Evolutionary conservation across 2,888 invertebrate genomes (phyloP), one percentile per base, ranked within the genome.

Genomic region (Andrena bicolor): DNA sequence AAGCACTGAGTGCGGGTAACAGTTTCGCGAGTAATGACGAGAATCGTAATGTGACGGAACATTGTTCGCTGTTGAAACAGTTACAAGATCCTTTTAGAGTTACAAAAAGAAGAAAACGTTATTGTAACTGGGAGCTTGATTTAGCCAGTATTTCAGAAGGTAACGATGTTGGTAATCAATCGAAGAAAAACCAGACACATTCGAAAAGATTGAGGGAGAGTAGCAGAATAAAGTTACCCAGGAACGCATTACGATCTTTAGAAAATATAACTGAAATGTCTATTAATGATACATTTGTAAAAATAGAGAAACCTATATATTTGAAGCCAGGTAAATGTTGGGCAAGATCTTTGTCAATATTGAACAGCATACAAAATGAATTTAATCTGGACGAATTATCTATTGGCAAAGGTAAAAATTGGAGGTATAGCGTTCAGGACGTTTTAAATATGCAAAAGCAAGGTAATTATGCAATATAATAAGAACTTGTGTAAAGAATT

Each of bases 251-350:
- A 61, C 35, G 53, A 26, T 8, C 30, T 35, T 41, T 48, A 23
- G 56, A 60, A 64, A 77, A 65, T 13, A n/a, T 69, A 60, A 10
- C 13, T 0, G 32, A 64, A 30, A 6, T 41, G 7, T 49, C 16
- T 30, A 58, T 16, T 68, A 64, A 13, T 53, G 13, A 56, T 49
- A 7, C 4, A 30, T 20, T 28, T 26, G 7, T 2, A 26, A 10
- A 48, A 30, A 13, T 56, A 6, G 53, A 69, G 10, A 77, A 68
- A 16, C 30, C 53, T 26, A 41, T 82, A 85, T 93, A 95, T 13
- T 92, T 97, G 2, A 95, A 95, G 86, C 95, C 96, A 13, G 96
- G 97, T 0, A 97, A 96, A 90, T 95, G 95, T 90, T 97, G 96
- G 96, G 95, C 96, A 66, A 95, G 96, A 89, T 96, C 96, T 0